Conservation (phyloP, 2,888 invertebrate species). For the Eledone cirrhosa region DNA sequence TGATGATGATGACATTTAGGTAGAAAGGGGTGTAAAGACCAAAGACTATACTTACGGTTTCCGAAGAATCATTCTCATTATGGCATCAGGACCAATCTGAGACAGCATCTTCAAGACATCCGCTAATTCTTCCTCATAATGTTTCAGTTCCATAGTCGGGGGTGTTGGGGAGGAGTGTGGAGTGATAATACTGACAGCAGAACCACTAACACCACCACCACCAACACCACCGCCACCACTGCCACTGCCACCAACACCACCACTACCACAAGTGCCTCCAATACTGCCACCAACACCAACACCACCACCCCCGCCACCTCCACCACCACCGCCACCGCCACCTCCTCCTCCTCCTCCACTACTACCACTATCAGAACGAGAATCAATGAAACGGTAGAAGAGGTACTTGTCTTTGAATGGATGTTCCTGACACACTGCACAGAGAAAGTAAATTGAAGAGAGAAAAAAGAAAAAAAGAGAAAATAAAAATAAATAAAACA, state of each 20-base stretch:
- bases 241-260: constrained; percentile 30
- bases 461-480: background rate
- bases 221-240: background rate
- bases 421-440: constrained; percentile 79
- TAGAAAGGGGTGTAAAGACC: too few species aligned
- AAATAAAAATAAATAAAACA: too few species aligned
- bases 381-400: constrained; percentile 82
- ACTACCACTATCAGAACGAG: constrained; percentile 76
- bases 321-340: constrained; percentile 73
- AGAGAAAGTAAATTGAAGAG: background rate
- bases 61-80: constrained; percentile 80
- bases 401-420: constrained; percentile 85
- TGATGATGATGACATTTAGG: too few species aligned
- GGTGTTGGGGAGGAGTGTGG: constrained; percentile 42
- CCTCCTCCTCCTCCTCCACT: constrained; percentile 65
- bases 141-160: constrained; percentile 50
- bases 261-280: constrained; percentile 70
- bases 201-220: too few species aligned
- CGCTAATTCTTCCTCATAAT: constrained; percentile 74
- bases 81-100: constrained; percentile 81
- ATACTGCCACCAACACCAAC: too few species aligned
- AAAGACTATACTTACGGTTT: constrained; percentile 75
- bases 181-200: background rate
- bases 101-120: constrained; percentile 76
- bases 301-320: constrained; percentile 55